Evolutionary conservation across 2,797 vertebrate species (phyloP).

Genomic region (Poeciliopsis paucimaculata): DNA sequence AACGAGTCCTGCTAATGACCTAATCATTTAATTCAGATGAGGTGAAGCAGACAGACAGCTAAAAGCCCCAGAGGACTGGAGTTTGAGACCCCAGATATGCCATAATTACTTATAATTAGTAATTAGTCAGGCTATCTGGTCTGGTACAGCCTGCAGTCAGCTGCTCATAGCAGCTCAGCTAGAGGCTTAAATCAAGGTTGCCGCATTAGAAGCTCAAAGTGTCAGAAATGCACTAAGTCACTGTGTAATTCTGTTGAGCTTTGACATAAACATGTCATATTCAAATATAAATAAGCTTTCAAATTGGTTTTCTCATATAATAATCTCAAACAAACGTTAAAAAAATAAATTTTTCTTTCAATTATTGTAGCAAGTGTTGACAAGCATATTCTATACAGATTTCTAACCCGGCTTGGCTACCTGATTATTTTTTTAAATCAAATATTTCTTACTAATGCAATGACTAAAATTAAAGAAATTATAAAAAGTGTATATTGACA

Average conservation of each 20-base stretch:
- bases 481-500: no score
- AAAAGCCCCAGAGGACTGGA: background rate
- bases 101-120: background rate
- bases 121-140: conserved; percentile 1
- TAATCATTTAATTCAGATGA: conserved; percentile 2
- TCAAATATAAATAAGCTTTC: no score
- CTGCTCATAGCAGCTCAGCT: background rate
- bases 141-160: background rate
- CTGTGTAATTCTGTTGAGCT: background rate
- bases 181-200: background rate
- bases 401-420: background rate
- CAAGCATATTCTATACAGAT: background rate
- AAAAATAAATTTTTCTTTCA: no score
- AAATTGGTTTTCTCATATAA: background rate
- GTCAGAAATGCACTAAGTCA: background rate
- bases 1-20: background rate
- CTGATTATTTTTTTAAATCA: background rate
- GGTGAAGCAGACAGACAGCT: conserved; percentile 3
- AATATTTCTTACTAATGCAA: no score
- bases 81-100: background rate
- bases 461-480: no score
- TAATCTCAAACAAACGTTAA: background rate
- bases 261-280: background rate
- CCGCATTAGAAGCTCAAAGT: background rate
- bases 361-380: background rate